phyloP scores from a whole-genome alignment of 2,113 vertebrate genomes.

The Seriola quinqueradiata region DNA sequence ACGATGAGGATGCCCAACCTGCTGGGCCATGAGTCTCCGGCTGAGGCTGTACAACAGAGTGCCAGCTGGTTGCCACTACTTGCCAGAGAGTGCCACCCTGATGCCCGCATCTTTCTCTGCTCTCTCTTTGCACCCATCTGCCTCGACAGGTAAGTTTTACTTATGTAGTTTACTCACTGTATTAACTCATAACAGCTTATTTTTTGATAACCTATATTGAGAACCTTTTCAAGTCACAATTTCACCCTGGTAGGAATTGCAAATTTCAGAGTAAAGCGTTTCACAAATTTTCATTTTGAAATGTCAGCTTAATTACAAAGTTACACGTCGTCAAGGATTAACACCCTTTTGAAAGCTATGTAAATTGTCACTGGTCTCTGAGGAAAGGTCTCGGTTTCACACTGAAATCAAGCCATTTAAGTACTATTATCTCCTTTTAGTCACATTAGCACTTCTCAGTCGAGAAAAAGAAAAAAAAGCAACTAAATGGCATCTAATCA shows the following conservation, averaged over 20 bases:
- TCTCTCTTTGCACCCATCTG: slow-evolving; percentile 91
- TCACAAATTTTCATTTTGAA: not conserved
- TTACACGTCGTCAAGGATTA: slow-evolving; percentile 5
- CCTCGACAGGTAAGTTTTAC: slow-evolving; percentile 86
- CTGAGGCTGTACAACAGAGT: slow-evolving; percentile 88
- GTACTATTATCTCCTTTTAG: slow-evolving; percentile 18
- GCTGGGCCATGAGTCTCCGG: slow-evolving; percentile 87
- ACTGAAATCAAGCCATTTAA: slow-evolving; percentile 45
- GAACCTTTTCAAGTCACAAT: not conserved
- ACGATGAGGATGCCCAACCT: slow-evolving; percentile 89
- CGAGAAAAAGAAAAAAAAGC: slow-evolving; percentile 17
- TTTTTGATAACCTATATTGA: not conserved
- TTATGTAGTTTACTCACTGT: no score
- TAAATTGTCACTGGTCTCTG: slow-evolving; percentile 40
- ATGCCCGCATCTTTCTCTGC: slow-evolving; percentile 89
- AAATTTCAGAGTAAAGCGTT: not conserved
- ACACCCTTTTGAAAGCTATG: slow-evolving; percentile 34
- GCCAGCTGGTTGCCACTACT: slow-evolving; percentile 89
- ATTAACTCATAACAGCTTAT: not conserved
- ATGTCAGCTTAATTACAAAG: slow-evolving; percentile 9
- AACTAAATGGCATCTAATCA: slow-evolving; percentile 37
- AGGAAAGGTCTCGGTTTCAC: slow-evolving; percentile 33
- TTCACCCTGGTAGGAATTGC: not conserved
- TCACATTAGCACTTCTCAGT: slow-evolving; percentile 26
- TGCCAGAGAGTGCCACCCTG: slow-evolving; percentile 87